Percentiles rank a stretch among this genome's conserved stretches.
These are phyloP conservation scores for Melopsittacus undulatus DNA, from an alignment of 2,797 vertebrate genomes.

Conservation along the genomic window DNA sequence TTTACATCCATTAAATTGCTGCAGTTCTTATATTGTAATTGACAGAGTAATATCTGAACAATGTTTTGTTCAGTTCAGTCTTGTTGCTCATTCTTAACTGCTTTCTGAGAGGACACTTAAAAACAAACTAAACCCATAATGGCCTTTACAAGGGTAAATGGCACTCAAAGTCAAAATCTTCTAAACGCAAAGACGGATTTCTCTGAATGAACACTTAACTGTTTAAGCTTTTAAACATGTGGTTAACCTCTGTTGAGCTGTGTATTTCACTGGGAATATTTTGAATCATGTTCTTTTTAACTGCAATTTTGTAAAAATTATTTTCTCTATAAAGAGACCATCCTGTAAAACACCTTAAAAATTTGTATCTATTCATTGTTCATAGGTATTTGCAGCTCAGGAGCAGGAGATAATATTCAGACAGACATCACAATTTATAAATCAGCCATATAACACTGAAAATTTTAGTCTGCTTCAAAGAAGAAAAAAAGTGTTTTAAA, in stretches of 20 bases:
- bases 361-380: background rate
- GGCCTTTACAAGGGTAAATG: background rate
- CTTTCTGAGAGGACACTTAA: background rate
- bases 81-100: background rate
- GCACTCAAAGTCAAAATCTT: background rate
- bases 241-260: background rate
- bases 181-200: background rate
- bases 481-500: background rate
- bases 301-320: background rate
- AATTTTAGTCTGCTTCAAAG: background rate
- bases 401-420: background rate
- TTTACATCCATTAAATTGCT: background rate
- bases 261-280: background rate
- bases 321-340: background rate
- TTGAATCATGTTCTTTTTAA: background rate
- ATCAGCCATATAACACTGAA: background rate
- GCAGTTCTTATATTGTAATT: background rate
- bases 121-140: background rate
- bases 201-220: background rate
- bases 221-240: background rate
- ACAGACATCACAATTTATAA: background rate
- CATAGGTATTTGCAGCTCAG: background rate
- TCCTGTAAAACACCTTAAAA: background rate
- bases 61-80: slow-evolving; percentile 3
- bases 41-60: background rate